These are phyloP conservation scores for Eurytoma californica DNA, from an alignment of 2,888 invertebrate genomes.

Conservation along the genomic window DNA sequence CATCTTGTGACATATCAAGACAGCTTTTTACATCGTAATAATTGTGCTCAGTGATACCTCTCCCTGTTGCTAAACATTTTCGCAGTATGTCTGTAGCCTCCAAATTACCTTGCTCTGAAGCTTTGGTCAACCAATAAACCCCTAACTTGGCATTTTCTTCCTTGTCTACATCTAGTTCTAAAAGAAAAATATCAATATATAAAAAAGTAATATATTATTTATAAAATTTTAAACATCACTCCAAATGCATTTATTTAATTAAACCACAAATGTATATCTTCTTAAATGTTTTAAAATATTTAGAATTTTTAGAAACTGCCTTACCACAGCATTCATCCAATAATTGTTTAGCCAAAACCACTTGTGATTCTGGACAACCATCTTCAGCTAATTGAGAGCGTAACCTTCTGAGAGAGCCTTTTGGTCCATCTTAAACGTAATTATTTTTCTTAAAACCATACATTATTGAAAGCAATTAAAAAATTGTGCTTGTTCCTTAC, in stretches of 20 bases:
- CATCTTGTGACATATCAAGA: slow-evolving; percentile 88
- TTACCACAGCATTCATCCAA: slow-evolving; percentile 87
- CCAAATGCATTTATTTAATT: not conserved
- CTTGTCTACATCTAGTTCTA: slow-evolving; percentile 82
- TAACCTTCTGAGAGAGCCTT: slow-evolving; percentile 80
- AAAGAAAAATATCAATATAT: slow-evolving; percentile 16
- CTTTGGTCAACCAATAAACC: slow-evolving; percentile 93
- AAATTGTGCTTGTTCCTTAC: not conserved
- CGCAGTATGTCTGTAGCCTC: slow-evolving; percentile 89
- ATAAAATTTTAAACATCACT: slow-evolving; percentile 13
- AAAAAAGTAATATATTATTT: not conserved
- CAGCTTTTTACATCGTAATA: slow-evolving; percentile 86
- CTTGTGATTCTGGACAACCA: slow-evolving; percentile 92
- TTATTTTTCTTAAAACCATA: not conserved
- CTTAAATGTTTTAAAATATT: slow-evolving; percentile 27
- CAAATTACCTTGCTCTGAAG: slow-evolving; percentile 92
- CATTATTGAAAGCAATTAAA: not conserved
- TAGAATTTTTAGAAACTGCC: slow-evolving; percentile 47
- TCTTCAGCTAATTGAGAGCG: slow-evolving; percentile 88
- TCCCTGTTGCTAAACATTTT: slow-evolving; percentile 84
- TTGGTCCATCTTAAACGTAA: slow-evolving; percentile 79
- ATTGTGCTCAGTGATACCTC: slow-evolving; percentile 85
- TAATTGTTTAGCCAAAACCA: slow-evolving; percentile 89
- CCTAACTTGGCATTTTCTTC: slow-evolving; percentile 88
- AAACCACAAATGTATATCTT: not conserved